A percentile compares a stretch with the other conserved stretches of the same genome.
Evolutionary conservation across 2,888 invertebrate genomes (phyloP).

Genomic region (Phaonia tiefii): DNA sequence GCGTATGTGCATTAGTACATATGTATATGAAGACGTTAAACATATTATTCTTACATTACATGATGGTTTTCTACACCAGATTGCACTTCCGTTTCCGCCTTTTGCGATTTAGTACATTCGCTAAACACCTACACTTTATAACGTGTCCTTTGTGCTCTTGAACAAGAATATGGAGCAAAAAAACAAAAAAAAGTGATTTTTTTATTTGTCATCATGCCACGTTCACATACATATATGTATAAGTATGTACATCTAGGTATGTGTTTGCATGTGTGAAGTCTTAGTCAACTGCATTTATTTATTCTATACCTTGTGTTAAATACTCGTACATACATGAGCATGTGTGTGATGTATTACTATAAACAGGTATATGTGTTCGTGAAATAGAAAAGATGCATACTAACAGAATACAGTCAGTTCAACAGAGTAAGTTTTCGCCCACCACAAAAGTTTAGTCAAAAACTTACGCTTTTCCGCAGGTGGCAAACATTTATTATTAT

Average conservation of each 20-base stretch:
- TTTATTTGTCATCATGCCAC: no score
- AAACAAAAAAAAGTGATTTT: no score
- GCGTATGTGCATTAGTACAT: neutral
- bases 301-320: neutral
- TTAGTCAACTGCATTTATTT: conserved; percentile 31
- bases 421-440: no score
- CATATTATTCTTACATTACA: conserved; percentile 52
- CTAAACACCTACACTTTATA: conserved; percentile 8
- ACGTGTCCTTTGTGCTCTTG: conserved; percentile 4
- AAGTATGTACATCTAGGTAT: neutral
- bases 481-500: no score
- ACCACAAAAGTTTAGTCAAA: no score
- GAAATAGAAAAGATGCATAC: no score
- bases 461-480: no score
- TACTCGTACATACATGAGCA: no score
- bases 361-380: no score
- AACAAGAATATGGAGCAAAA: neutral
- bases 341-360: no score
- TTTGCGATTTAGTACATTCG: conserved; percentile 14
- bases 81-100: conserved; percentile 54
- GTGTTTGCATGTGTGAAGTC: neutral
- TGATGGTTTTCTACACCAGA: conserved; percentile 49
- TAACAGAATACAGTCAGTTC: no score
- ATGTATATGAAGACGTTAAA: conserved; percentile 40
- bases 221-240: no score